These are phyloP conservation scores for Pseudomyrmex dendroicus DNA, from an alignment of 1,140 invertebrate genomes.

Conservation along the genomic window DNA sequence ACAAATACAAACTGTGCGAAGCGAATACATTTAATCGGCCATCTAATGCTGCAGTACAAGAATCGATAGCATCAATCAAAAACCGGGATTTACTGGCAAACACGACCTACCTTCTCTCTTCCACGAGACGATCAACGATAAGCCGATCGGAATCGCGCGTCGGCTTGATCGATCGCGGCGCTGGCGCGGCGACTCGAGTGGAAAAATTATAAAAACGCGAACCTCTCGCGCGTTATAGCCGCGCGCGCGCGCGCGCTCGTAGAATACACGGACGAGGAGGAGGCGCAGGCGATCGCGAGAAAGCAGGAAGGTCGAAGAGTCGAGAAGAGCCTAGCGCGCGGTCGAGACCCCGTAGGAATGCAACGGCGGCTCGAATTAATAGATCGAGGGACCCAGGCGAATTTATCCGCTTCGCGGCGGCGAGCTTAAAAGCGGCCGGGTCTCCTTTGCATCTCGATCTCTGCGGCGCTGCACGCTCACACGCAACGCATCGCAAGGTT, in stretches of 20 bases:
- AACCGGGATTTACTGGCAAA: background rate
- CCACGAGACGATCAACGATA: constrained; percentile 6
- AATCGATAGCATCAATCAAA: constrained; percentile 5
- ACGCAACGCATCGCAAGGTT: constrained; percentile 59
- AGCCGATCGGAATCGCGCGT: constrained; percentile 35
- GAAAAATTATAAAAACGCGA: constrained; percentile 23
- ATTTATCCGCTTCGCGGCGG: constrained; percentile 83
- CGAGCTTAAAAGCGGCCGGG: constrained; percentile 82
- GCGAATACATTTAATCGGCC: background rate
- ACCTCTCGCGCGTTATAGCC: background rate
- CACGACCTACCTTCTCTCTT: background rate
- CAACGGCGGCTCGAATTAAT: constrained; percentile 83
- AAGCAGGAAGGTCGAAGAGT: constrained; percentile 79
- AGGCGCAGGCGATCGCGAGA: constrained; percentile 74
- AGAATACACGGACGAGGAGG: constrained; percentile 27
- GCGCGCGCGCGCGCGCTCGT: background rate
- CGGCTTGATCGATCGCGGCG: constrained; percentile 42
- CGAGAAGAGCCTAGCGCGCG: constrained; percentile 70
- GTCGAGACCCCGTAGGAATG: constrained; percentile 80
- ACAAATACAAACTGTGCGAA: background rate
- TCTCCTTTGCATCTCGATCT: constrained; percentile 83
- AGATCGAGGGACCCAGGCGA: constrained; percentile 83
- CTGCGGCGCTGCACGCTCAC: constrained; percentile 57
- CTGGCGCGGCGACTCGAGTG: constrained; percentile 1
- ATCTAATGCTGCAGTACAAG: background rate